phyloP scores from a whole-genome alignment of 2,888 invertebrate genomes.

The Proisotoma minuta region DNA sequence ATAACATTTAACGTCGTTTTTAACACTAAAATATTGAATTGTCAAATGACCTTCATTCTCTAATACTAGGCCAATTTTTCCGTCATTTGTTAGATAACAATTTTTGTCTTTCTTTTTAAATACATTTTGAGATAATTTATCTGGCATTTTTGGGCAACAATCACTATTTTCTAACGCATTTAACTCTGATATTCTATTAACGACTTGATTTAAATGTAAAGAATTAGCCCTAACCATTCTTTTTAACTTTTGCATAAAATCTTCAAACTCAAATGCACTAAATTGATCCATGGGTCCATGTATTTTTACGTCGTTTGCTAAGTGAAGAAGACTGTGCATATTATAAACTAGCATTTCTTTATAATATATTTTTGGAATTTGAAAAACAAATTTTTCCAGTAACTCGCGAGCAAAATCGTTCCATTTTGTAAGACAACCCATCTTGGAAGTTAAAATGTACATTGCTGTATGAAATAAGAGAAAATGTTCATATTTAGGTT shows the following conservation, averaged over 20 bases:
- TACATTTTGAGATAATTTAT: no score
- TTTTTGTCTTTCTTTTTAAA: no score
- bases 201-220: not conserved
- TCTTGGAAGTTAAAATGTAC: not conserved
- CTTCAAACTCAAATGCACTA: slow-evolving; percentile 7
- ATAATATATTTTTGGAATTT: not conserved
- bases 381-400: not conserved
- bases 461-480: not conserved
- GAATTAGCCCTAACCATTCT: not conserved
- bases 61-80: no score
- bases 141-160: slow-evolving; percentile 15
- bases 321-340: not conserved
- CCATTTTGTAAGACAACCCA: not conserved
- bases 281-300: slow-evolving; percentile 1
- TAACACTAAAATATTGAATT: no score
- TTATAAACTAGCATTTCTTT: not conserved
- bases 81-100: no score
- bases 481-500: not conserved
- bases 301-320: not conserved
- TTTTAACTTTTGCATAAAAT: slow-evolving; percentile 9
- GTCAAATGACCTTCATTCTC: no score
- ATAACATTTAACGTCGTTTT: no score
- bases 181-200: not conserved
- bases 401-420: not conserved
- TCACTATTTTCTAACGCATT: not conserved